A percentile compares a stretch with the other conserved stretches of the same genome.
These are phyloP conservation scores for Pedionomus torquatus DNA, from an alignment of 2,113 vertebrate species.

Conservation along the genomic window DNA sequence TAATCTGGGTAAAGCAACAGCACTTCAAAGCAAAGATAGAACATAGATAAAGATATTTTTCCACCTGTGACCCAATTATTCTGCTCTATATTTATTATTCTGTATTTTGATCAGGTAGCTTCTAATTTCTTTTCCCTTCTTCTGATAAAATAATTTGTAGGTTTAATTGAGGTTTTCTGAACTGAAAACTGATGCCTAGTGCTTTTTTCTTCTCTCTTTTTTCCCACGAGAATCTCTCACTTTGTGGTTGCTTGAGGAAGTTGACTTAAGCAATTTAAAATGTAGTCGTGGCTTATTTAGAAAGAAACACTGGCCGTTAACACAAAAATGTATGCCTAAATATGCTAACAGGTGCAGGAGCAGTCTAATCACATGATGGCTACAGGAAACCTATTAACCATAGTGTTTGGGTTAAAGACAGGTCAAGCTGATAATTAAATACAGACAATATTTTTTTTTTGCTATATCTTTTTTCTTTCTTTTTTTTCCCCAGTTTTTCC, in stretches of 20 bases:
- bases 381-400: slow-evolving; percentile 66
- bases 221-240: slow-evolving; percentile 86
- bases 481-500: neutral
- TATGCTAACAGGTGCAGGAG: slow-evolving; percentile 58
- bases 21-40: slow-evolving; percentile 35
- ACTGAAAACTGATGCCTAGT: slow-evolving; percentile 36
- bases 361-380: slow-evolving; percentile 43
- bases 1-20: neutral
- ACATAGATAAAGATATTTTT: neutral
- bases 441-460: neutral
- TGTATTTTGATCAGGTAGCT: neutral
- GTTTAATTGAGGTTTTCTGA: slow-evolving; percentile 37
- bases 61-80: neutral
- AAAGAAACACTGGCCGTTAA: slow-evolving; percentile 31
- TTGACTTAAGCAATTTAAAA: slow-evolving; percentile 75
- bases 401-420: slow-evolving; percentile 43
- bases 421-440: slow-evolving; percentile 63
- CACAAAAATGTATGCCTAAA: slow-evolving; percentile 35
- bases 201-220: neutral
- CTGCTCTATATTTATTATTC: neutral
- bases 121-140: neutral
- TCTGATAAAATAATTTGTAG: slow-evolving; percentile 11
- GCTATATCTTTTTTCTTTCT: neutral
- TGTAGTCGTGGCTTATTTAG: slow-evolving; percentile 65
- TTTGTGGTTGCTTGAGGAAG: slow-evolving; percentile 82